Evolutionary conservation across 2,888 invertebrate species (phyloP), one percentile per base, ranked within the genome.

Genomic region (Oxytorus armatus): DNA sequence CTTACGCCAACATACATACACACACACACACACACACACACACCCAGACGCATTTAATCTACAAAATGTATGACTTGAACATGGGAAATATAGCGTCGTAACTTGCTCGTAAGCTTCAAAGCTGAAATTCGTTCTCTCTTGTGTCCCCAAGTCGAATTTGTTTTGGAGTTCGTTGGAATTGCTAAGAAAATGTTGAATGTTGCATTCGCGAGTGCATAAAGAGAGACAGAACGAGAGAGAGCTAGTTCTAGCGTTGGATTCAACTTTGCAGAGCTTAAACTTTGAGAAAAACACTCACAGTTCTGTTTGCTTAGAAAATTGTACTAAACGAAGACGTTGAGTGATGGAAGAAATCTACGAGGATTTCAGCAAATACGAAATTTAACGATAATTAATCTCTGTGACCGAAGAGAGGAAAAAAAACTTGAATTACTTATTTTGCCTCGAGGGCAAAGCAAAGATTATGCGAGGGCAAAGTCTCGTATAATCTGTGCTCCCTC

Each of bases 351-450:
- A 42, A 29, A 57, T 16, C 44, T 29, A 18, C 11, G 29, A 39
- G n/a, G 42, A 18, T 59, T 59, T n/a, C 11, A 51, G 75, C 39
- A 68, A 68, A 76, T 16, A 66, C 68, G 59, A 14, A 42, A 76
- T 42, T 25, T 42, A 76, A 75, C 51, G 59, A 76, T 57, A 76
- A 68, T 68, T 68, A 76, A 61, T 68, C 66, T 47, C 25, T 8
- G 8, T 36, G 36, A 36, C 36, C 10, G 16, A 0, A 4, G 18
- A n/a, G 39, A 23, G 18, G n/a, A 42, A 11, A 21, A 21, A 59
- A 39, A 25, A 44, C 63, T 63, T n/a, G 25, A 5, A 29, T 44
- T 25, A 63, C 16, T 44, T 61, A 36, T 25, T 44, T 29, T 63
- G 44, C 44, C 36, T 10, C 14, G 3, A 21, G 61, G 61, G n/a